Percentiles rank a stretch among this genome's conserved stretches.
Evolutionary conservation across 1,140 invertebrate species (phyloP).

Genomic region (Phortica variegata): DNA sequence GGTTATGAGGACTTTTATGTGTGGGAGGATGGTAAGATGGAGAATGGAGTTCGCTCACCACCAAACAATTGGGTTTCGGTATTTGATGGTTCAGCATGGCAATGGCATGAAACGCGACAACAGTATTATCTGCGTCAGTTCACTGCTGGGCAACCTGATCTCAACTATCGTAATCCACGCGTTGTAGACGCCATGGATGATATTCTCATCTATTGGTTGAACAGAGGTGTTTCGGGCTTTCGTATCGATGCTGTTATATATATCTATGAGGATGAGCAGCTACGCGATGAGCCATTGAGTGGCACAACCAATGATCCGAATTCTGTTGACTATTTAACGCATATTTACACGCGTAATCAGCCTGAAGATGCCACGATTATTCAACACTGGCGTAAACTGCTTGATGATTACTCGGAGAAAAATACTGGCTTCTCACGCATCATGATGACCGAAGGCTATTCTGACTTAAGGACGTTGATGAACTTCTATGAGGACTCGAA

Average conservation of each 20-base stretch:
- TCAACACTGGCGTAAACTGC: conserved; percentile 63
- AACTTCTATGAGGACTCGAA: conserved; percentile 61
- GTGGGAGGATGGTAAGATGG: conserved; percentile 62
- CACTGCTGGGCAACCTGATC: conserved; percentile 64
- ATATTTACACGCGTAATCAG: conserved; percentile 67
- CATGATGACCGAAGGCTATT: conserved; percentile 69
- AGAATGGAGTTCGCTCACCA: conserved; percentile 43
- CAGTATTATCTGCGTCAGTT: conserved; percentile 72
- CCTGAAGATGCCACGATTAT: conserved; percentile 64
- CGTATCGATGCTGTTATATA: conserved; percentile 67
- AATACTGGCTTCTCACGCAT: conserved; percentile 50
- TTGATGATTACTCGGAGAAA: conserved; percentile 62
- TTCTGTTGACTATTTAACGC: conserved; percentile 61
- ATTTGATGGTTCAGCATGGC: conserved; percentile 66
- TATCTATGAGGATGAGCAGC: conserved; percentile 62
- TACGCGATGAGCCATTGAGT: conserved; percentile 62
- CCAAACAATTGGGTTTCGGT: conserved; percentile 71
- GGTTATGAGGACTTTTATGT: conserved; percentile 71
- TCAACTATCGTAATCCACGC: conserved; percentile 67
- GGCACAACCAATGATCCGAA: conserved; percentile 57
- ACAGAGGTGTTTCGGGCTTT: conserved; percentile 75
- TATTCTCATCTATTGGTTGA: conserved; percentile 74
- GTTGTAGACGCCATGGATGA: conserved; percentile 67
- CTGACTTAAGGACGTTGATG: conserved; percentile 59
- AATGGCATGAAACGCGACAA: conserved; percentile 61